These are phyloP conservation scores for Mamestra brassicae DNA, from an alignment of 2,888 invertebrate species.

Conservation along the genomic window DNA sequence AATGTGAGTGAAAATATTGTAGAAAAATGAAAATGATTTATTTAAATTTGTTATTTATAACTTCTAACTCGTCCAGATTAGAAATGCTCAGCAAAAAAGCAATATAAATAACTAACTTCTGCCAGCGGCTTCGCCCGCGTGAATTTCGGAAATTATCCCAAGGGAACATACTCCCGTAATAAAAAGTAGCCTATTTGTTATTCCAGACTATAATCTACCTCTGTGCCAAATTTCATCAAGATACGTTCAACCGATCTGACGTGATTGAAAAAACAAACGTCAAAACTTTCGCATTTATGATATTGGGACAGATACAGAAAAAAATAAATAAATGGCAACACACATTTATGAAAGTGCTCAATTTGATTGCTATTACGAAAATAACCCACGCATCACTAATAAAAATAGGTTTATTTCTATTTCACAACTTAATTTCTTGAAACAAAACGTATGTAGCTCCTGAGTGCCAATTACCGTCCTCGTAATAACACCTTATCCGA, in stretches of 20 bases:
- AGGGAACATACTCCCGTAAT: too few species aligned
- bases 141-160: too few species aligned
- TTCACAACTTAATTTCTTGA: not conserved
- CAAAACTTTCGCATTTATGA: too few species aligned
- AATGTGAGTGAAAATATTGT: too few species aligned
- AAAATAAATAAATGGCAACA: not conserved
- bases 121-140: too few species aligned
- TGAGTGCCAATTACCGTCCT: slow-evolving; percentile 70
- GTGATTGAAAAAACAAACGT: too few species aligned
- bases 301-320: too few species aligned
- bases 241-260: too few species aligned
- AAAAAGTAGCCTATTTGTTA: too few species aligned
- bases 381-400: not conserved
- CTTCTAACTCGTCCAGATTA: not conserved
- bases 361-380: not conserved
- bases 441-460: slow-evolving; percentile 10
- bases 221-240: too few species aligned
- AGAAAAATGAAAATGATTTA: not conserved
- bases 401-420: not conserved
- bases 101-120: not conserved
- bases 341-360: slow-evolving; percentile 6
- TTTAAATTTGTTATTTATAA: not conserved
- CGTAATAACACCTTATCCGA: slow-evolving; percentile 69
- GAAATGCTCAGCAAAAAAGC: not conserved
- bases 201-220: too few species aligned